These are phyloP conservation scores for Dicrostonyx torquatus DNA, from an alignment of 2,797 vertebrate genomes.

Conservation along the genomic window DNA sequence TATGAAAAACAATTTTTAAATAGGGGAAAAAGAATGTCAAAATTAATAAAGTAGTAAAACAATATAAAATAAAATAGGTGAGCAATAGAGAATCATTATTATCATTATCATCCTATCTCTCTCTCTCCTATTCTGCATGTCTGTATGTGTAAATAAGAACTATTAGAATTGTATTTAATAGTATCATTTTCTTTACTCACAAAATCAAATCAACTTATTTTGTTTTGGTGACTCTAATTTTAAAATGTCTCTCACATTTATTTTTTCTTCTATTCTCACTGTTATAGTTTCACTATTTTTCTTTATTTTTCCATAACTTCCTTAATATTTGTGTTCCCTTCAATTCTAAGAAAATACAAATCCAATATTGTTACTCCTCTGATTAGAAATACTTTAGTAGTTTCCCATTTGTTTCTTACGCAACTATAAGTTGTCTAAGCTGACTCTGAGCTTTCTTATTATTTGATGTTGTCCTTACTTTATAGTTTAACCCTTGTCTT, in stretches of 20 bases:
- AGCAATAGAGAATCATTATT: not conserved
- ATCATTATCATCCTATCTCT: not conserved
- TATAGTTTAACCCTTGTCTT: not conserved
- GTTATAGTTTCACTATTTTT: not conserved
- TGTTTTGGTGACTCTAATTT: not conserved
- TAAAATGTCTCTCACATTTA: not conserved
- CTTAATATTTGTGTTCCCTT: not conserved
- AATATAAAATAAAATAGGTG: not conserved
- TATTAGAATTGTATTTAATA: not conserved
- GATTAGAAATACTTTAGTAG: not conserved
- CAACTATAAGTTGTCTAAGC: not conserved
- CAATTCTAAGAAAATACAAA: not conserved
- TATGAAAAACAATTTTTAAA: not conserved
- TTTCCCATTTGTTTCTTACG: not conserved
- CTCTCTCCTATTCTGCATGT: not conserved
- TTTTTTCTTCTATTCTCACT: not conserved
- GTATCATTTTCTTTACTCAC: not conserved
- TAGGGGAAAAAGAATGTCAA: not conserved
- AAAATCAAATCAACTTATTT: not conserved
- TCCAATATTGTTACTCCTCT: not conserved
- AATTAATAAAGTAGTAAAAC: not conserved
- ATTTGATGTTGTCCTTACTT: not conserved
- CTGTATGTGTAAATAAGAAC: not conserved
- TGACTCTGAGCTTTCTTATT: not conserved
- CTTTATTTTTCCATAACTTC: not conserved